phyloP scores from a whole-genome alignment of 2,888 invertebrate species.

The Eutolmus rufibarbis region DNA sequence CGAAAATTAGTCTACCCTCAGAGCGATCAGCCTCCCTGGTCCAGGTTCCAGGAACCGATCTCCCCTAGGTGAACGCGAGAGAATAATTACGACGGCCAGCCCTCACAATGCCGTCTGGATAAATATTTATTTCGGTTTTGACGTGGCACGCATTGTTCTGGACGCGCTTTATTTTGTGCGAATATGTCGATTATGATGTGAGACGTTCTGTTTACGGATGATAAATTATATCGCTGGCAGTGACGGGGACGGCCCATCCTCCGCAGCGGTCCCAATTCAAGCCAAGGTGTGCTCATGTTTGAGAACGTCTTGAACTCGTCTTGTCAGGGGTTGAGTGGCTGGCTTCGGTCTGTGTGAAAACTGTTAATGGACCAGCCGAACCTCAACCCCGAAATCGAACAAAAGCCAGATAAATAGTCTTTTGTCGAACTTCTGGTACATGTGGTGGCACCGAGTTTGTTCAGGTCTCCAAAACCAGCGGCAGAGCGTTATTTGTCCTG shows the following conservation, averaged over 20 bases:
- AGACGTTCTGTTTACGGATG: constrained; percentile 45
- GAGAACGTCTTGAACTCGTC: neutral
- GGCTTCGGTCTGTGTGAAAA: neutral
- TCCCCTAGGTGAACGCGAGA: constrained; percentile 19
- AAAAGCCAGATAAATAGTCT: constrained; percentile 26
- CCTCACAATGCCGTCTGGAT: constrained; percentile 47
- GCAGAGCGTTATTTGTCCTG: neutral
- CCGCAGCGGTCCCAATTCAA: constrained; percentile 26
- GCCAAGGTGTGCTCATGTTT: constrained; percentile 24
- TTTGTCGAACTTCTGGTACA: constrained; percentile 20
- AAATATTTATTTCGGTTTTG: constrained; percentile 53
- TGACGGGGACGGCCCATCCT: neutral
- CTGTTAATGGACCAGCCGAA: neutral
- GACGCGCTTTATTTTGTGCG: constrained; percentile 51
- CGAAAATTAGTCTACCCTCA: constrained; percentile 38
- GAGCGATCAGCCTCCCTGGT: neutral
- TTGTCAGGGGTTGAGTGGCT: neutral
- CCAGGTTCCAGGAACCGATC: neutral
- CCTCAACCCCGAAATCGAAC: constrained; percentile 5
- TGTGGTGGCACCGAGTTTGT: constrained; percentile 13
- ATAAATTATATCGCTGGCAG: constrained; percentile 45
- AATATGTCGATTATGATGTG: constrained; percentile 49
- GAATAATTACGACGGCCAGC: constrained; percentile 27
- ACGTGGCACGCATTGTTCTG: constrained; percentile 49
- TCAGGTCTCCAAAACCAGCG: neutral